Evolutionary conservation across 2,888 invertebrate species (phyloP).

Genomic region (Phrixothrix hirtus): DNA sequence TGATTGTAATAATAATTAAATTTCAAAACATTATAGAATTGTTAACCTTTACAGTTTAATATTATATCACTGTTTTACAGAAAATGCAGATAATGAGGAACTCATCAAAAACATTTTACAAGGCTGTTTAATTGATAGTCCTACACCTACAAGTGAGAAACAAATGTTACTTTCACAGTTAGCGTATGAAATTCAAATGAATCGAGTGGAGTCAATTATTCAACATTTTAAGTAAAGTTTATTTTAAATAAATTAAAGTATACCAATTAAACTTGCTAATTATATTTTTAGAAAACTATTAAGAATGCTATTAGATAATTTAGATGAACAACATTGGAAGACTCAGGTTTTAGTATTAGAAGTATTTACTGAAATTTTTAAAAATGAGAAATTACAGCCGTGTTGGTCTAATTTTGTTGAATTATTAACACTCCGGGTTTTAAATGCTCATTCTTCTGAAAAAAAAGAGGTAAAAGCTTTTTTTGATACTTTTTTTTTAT

Average conservation of each 20-base stretch:
- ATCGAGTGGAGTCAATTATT: slow-evolving; percentile 58
- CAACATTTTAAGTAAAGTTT: slow-evolving; percentile 57
- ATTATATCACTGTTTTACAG: slow-evolving; percentile 18
- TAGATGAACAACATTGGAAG: slow-evolving; percentile 65
- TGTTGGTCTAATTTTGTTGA: slow-evolving; percentile 90
- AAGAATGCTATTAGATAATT: slow-evolving; percentile 75
- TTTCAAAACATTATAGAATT: not conserved
- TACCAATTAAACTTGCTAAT: slow-evolving; percentile 30
- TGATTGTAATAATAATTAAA: not conserved
- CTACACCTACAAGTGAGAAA: slow-evolving; percentile 49
- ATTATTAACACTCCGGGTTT: slow-evolving; percentile 84
- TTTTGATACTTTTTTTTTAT: not conserved
- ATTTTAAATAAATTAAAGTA: slow-evolving; percentile 6
- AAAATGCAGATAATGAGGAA: slow-evolving; percentile 55
- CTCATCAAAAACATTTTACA: slow-evolving; percentile 55
- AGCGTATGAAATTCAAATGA: slow-evolving; percentile 57
- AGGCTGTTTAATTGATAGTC: slow-evolving; percentile 48
- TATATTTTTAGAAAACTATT: slow-evolving; percentile 64
- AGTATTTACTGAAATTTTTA: slow-evolving; percentile 83
- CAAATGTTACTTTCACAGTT: slow-evolving; percentile 54
- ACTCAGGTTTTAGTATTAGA: slow-evolving; percentile 78
- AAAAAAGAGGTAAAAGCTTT: slow-evolving; percentile 68
- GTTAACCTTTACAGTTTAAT: not conserved
- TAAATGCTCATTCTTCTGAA: slow-evolving; percentile 79
- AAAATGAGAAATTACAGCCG: slow-evolving; percentile 72